Evolutionary conservation across 2,888 invertebrate genomes (phyloP).

Genomic region (Osmoderma eremita): DNA sequence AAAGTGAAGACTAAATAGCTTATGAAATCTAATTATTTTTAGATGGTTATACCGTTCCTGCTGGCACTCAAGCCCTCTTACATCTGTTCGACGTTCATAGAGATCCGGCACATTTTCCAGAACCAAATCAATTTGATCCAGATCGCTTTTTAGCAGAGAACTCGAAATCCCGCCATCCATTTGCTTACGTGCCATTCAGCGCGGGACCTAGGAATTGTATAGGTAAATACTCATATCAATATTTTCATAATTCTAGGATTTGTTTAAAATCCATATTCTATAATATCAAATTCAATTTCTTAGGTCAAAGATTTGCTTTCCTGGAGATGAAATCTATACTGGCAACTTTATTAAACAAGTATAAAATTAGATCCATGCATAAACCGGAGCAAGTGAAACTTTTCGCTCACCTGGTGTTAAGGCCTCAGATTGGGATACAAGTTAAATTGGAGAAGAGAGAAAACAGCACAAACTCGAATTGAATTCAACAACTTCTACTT

Average conservation of each 20-base stretch:
- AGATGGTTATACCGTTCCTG: slow-evolving; percentile 55
- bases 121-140: slow-evolving; percentile 58
- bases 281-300: not conserved
- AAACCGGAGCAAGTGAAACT: slow-evolving; percentile 22
- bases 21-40: slow-evolving; percentile 39
- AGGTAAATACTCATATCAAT: no score
- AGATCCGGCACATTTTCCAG: slow-evolving; percentile 57
- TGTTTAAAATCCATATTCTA: no score
- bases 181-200: slow-evolving; percentile 25
- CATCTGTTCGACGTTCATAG: slow-evolving; percentile 59
- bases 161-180: slow-evolving; percentile 51
- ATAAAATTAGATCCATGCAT: slow-evolving; percentile 9
- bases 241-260: no score
- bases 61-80: slow-evolving; percentile 51
- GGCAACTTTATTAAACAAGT: slow-evolving; percentile 12
- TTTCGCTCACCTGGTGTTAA: slow-evolving; percentile 15
- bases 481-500: not conserved
- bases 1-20: not conserved
- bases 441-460: slow-evolving; percentile 24
- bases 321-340: slow-evolving; percentile 13
- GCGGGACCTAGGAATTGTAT: slow-evolving; percentile 31
- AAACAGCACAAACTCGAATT: not conserved
- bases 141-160: slow-evolving; percentile 59
- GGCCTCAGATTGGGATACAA: slow-evolving; percentile 26
- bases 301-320: slow-evolving; percentile 13